Conservation (phyloP, 2,888 invertebrate species). For the Sinodicranocentrus sp. region DNA sequence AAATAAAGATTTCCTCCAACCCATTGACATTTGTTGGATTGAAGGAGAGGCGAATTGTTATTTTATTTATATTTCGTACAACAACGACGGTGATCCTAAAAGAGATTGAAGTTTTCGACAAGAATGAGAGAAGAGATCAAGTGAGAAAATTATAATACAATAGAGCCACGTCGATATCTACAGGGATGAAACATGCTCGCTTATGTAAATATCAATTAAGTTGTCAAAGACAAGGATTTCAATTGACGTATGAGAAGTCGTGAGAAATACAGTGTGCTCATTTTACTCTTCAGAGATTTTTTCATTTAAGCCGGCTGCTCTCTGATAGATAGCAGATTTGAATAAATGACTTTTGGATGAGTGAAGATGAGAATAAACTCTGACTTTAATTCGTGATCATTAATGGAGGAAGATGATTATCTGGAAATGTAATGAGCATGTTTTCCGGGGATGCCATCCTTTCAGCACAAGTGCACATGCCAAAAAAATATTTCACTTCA, state of each 20-base stretch:
- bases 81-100: no score
- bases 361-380: no score
- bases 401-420: constrained; percentile 16
- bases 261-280: constrained; percentile 19
- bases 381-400: constrained; percentile 16
- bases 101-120: constrained; percentile 34
- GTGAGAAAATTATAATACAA: constrained; percentile 53
- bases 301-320: not conserved
- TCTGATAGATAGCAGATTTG: not conserved
- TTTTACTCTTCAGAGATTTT: not conserved
- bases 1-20: no score
- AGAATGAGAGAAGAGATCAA: constrained; percentile 49
- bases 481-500: no score
- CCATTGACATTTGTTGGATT: no score
- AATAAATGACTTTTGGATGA: no score
- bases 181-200: not conserved
- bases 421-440: not conserved
- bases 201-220: constrained; percentile 61
- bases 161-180: not conserved
- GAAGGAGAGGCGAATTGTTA: no score
- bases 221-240: constrained; percentile 41
- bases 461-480: no score
- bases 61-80: no score
- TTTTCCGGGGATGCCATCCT: no score
- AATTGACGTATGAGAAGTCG: constrained; percentile 27